Conservation (phyloP, 64 coral and sea anemone species). For the Montipora sp. region DNA sequence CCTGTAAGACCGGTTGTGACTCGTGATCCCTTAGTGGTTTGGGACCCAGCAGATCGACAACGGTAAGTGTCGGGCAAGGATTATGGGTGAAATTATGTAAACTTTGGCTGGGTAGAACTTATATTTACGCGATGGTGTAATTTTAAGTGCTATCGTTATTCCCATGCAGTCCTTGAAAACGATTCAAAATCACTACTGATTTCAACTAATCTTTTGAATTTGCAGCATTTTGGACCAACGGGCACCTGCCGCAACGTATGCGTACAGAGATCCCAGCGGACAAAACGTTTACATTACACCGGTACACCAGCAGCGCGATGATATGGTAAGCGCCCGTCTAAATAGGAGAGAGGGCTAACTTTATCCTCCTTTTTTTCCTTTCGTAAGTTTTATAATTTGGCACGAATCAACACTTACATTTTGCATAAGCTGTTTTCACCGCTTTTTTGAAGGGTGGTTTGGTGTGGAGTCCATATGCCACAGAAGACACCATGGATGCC, state of each 20-base stretch:
- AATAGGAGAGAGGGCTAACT: not conserved
- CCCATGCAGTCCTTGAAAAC: too few species aligned
- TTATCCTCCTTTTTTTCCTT: too few species aligned
- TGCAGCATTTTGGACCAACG: constrained; percentile 37
- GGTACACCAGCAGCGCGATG: constrained; percentile 79
- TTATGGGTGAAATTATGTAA: too few species aligned
- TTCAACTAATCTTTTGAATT: not conserved
- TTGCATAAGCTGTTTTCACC: not conserved
- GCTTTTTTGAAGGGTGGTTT: constrained; percentile 56
- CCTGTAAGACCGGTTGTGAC: constrained; percentile 88
- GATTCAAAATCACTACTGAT: too few species aligned
- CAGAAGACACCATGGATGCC: constrained; percentile 80
- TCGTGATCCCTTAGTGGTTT: constrained; percentile 92
- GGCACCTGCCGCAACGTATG: constrained; percentile 58
- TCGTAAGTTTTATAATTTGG: too few species aligned
- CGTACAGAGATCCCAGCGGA: constrained; percentile 83
- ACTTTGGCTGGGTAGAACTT: too few species aligned
- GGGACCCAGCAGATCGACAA: constrained; percentile 94
- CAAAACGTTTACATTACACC: constrained; percentile 86
- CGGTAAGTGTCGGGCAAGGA: constrained; percentile 22
- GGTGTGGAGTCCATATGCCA: constrained; percentile 84
- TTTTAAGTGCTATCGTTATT: too few species aligned
- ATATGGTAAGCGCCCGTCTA: constrained; percentile 46
- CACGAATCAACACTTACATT: too few species aligned
- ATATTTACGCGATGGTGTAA: too few species aligned